A percentile compares a stretch with the other conserved stretches of the same genome.
Evolutionary conservation across 2,113 vertebrate species (phyloP).

Genomic region (Fukomys damarensis): DNA sequence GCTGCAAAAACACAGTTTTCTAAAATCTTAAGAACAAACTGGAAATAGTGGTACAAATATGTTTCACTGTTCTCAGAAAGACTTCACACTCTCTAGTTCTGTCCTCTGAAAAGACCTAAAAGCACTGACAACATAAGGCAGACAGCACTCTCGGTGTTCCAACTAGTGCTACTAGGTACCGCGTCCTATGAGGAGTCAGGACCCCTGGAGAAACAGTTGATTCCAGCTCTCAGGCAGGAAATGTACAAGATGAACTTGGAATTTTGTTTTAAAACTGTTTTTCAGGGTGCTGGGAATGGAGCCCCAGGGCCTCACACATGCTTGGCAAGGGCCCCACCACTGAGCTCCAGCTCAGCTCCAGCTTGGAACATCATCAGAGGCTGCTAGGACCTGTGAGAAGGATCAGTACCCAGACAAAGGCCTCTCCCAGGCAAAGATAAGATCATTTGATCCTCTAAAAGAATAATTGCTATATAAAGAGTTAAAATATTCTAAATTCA

Average conservation of each 20-base stretch:
- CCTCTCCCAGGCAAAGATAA: neutral
- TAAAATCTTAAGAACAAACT: conserved; percentile 16
- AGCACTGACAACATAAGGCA: neutral
- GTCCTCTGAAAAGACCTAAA: neutral
- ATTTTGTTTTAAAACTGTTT: neutral
- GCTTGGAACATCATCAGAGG: neutral
- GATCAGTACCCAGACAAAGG: neutral
- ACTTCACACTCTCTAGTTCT: neutral
- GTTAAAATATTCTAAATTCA: conserved; percentile 3
- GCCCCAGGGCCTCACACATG: neutral
- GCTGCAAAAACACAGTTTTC: neutral
- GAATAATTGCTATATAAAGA: neutral
- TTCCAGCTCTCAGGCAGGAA: neutral
- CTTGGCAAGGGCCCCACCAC: neutral
- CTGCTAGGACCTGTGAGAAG: neutral
- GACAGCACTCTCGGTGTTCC: neutral
- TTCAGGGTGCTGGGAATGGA: neutral
- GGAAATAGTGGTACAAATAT: neutral
- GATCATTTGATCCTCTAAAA: neutral
- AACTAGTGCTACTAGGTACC: neutral
- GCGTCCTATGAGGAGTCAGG: neutral
- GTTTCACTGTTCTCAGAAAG: neutral
- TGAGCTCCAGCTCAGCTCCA: neutral
- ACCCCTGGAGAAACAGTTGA: neutral
- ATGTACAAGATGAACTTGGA: neutral